Evolutionary conservation across 2,888 invertebrate species (phyloP), one percentile per base, ranked within the genome.

Genomic region (Dasysyrphus albostriatus): DNA sequence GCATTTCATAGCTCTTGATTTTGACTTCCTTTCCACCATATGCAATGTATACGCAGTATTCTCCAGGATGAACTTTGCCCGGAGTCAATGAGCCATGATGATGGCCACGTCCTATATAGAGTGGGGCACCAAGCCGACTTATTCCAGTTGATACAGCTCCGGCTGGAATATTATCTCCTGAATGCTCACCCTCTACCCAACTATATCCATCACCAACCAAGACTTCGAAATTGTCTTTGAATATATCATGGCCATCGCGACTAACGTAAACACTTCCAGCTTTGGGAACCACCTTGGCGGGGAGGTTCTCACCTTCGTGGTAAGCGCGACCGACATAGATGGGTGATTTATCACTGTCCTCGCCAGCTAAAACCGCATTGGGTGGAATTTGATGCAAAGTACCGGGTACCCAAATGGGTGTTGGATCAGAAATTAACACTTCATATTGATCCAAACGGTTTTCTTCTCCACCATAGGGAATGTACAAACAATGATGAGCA

Each of bases 261-360:
- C 93, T 93, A 19, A 95, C 92, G 85, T 95, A 95, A n/a, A 94
- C 94, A 24, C 93, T 16, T 47, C 92, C 16, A 92, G 90, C 89
- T 93, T 94, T 65, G 93, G 95, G 95, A 12, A 95, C 93, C 9
- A 47, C 16, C 3, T 92, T 95, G 95, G 95, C 95, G 8, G 95
- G 95, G 8, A 95, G 89, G 92, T 94, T 93, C 89, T 95, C 95
- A 10, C 95, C 95, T 58, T 93, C 93, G 89, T 95, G 94, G 89
- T 91, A 90, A 2, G 94, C 94, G 8, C 92, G 89, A 3, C 92
- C 93, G 32, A 92, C 92, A 83, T 91, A 93, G 34, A 93, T 92
- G 44, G 91, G 89, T 0, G 92, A 89, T 5, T 91, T 88, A 82
- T 93, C 93, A 2, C 91, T 89, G 76, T 93, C 93, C 74, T 92